These are phyloP conservation scores for Pseudorasbora parva DNA, from an alignment of 2,113 vertebrate genomes.

Conservation along the genomic window DNA sequence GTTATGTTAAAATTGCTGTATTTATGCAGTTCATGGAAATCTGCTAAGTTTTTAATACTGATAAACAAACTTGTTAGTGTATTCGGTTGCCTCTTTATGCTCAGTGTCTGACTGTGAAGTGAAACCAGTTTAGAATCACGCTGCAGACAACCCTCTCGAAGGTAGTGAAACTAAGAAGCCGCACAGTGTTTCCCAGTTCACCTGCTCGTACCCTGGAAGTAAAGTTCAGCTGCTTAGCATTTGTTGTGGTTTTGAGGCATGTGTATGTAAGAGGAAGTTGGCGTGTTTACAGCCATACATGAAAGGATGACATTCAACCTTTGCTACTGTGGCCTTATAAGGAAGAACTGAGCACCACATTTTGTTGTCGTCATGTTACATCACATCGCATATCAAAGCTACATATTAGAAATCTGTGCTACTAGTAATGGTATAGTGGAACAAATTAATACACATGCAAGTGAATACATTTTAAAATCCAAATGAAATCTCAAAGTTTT, in stretches of 20 bases:
- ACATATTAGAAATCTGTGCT: not conserved
- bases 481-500: not conserved
- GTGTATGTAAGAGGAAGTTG: slow-evolving; percentile 36
- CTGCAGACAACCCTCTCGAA: not conserved
- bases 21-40: not conserved
- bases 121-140: not conserved
- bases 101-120: not conserved
- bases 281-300: not conserved
- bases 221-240: slow-evolving; percentile 3
- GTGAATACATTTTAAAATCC: too few relatives aligned
- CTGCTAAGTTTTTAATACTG: not conserved
- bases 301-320: not conserved
- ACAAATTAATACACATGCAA: not conserved
- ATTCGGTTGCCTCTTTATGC: not conserved
- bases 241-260: slow-evolving; percentile 39
- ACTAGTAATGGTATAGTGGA: not conserved
- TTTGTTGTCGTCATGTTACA: not conserved
- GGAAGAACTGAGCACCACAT: slow-evolving; percentile 4
- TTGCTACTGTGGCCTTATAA: slow-evolving; percentile 26
- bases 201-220: slow-evolving; percentile 13
- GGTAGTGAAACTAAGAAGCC: not conserved
- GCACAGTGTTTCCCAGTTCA: slow-evolving; percentile 6
- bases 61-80: not conserved
- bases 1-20: not conserved
- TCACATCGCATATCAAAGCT: not conserved